Conservation (phyloP, 1,140 invertebrate species). For the Paramacrobiotus metropolitanus region DNA sequence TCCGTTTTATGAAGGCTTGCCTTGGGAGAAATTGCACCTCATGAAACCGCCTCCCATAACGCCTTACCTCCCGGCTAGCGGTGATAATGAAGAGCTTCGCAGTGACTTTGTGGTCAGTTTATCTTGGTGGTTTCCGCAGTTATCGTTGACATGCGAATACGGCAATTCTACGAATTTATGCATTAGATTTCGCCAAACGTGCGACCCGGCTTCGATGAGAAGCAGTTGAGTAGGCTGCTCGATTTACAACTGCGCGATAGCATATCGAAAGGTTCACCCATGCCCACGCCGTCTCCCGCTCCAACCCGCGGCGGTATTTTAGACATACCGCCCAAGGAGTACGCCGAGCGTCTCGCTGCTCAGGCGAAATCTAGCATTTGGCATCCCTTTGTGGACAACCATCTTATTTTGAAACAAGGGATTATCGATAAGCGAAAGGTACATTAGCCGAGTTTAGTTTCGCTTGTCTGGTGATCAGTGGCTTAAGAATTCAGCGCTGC, state of each 20-base stretch:
- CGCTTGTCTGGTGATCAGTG: no score
- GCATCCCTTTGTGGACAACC: slow-evolving; percentile 60
- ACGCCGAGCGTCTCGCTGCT: slow-evolving; percentile 33
- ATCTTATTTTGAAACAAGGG: slow-evolving; percentile 81
- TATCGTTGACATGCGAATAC: neutral
- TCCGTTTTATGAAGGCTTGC: slow-evolving; percentile 54
- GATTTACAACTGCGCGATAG: slow-evolving; percentile 37
- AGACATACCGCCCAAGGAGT: slow-evolving; percentile 19
- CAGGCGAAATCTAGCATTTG: slow-evolving; percentile 54
- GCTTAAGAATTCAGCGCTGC: neutral
- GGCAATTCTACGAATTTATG: neutral
- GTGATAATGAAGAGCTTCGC: slow-evolving; percentile 40
- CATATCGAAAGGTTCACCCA: slow-evolving; percentile 6
- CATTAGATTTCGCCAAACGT: slow-evolving; percentile 44
- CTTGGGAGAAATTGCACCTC: slow-evolving; percentile 53
- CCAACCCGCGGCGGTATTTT: slow-evolving; percentile 9
- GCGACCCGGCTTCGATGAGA: slow-evolving; percentile 58
- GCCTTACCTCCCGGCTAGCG: slow-evolving; percentile 53
- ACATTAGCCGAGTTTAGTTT: slow-evolving; percentile 6
- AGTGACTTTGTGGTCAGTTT: slow-evolving; percentile 22
- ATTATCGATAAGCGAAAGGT: slow-evolving; percentile 75
- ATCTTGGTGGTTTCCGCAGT: no score
- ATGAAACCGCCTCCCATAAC: slow-evolving; percentile 48
- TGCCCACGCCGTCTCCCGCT: neutral
- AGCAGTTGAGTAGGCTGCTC: slow-evolving; percentile 45